Evolutionary conservation across 1,140 invertebrate genomes (phyloP), one percentile per base, ranked within the genome.

Genomic region (Hyles euphorbiae): DNA sequence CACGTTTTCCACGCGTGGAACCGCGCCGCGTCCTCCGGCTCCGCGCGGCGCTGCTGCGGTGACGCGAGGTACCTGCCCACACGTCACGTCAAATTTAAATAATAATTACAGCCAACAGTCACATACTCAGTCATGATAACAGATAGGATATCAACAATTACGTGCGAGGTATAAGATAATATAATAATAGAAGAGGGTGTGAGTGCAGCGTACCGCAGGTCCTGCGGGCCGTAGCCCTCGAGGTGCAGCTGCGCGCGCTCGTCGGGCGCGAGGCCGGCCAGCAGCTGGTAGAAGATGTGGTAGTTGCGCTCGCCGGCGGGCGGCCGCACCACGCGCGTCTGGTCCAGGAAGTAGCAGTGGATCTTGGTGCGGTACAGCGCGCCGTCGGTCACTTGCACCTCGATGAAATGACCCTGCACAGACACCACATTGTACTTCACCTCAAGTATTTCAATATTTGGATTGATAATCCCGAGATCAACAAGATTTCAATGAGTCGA

Each of bases 211-310:
- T 65, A 78, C 69, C 92, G 90, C 46, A 98, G 84, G 74, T 96
- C 96, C 49, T 93, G 91, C 2, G 96, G 89, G 45, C 93, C 93
- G 76, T 96, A 96, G 3, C 95, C 95, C 72, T 97, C 95, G 40
- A 98, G 87, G 75, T 96, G 95, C 2, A 98, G 89, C 87, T 95
- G 96, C 0, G 92, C 92, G 86, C 96, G 92, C 88, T 98, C 97
- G 68, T 98, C 97, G 50, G 93, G 85, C 9, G 94, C 94, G 1
- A 99, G 91, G 3, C 97, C 97, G 10, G 96, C 96, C 33, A 99
- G 89, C 94, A 99, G 95, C 89, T 99, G 97, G 89, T 99, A 99
- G 90, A 99, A 99, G 78, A 98, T 98, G 78, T 98, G 97, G 81
- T 98, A 99, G 89, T 98, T 98, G 75, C 97, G 97, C 88, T 98